Base-by-base conservation (phyloP, 2,797 vertebrate genomes). In the Periophthalmus magnuspinnatus region DNA sequence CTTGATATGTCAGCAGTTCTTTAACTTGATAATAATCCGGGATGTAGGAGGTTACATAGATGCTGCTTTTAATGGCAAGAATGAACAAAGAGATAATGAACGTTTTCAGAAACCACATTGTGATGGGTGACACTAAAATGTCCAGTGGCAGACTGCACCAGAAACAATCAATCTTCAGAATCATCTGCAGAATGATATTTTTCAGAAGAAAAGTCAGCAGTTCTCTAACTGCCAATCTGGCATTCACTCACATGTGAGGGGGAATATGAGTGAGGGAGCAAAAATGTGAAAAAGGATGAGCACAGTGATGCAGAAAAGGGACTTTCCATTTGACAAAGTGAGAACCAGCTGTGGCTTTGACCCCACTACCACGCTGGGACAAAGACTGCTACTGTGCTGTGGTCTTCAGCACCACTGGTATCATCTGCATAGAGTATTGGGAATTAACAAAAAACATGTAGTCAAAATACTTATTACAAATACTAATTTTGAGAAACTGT, bases 331-430 rank as follows among this genome's bases (percentile, higher is more conserved):
- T 55, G 34, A 74, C 48, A 68, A 57, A 80, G 70, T 66, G 74
- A 81, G 78, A 88, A 78, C 57, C 89, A 91, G 87, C 82, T 90
- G 90, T 71, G 67, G 6, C 75, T 72, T 16, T 70, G 45, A 74
- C 69, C 68, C 76, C 33, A 3, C n/a, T 22, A 72, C 65, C 41
- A 73, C 66, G 45, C 2, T 0, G 17, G 66, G 45, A 73, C 45
- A 84, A 69, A 74, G 48, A 28, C 54, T 68, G 68, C 5, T 71
- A 58, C 80, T 62, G 60, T 62, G 22, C 60, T 22, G 11, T 62
- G 36, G 33, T 36, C 60, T 21, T 62, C 11, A 41, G 5, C 36
- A 45, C 13, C 21, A 61, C 9, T 9, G 17, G 6, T 36, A 22
- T 22, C 11, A 45, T 62, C 60, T 62, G 60, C 60, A 13, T 5